Evolutionary conservation across 1,140 invertebrate genomes (phyloP).

Genomic region (Saccostrea glomerata): DNA sequence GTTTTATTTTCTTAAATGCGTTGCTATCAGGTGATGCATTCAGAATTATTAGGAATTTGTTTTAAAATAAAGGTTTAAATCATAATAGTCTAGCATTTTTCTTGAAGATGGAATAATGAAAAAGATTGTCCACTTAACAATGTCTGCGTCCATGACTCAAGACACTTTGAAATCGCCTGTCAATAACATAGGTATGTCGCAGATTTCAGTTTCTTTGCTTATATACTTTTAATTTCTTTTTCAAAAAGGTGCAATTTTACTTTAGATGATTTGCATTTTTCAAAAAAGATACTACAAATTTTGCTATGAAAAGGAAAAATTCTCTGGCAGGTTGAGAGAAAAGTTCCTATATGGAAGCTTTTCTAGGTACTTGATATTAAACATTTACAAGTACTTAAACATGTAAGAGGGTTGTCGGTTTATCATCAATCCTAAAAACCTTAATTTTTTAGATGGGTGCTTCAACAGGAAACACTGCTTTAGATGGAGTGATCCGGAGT

Average conservation of each 20-base stretch:
- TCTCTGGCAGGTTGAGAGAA: too few relatives aligned
- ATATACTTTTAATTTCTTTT: too few relatives aligned
- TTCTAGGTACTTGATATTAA: too few relatives aligned
- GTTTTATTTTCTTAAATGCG: too few relatives aligned
- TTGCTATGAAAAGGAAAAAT: too few relatives aligned
- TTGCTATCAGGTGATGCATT: too few relatives aligned
- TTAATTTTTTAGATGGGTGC: neutral
- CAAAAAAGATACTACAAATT: too few relatives aligned
- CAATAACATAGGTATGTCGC: neutral
- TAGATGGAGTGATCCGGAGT: slow-evolving; percentile 16
- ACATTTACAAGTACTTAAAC: too few relatives aligned
- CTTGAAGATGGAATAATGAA: slow-evolving; percentile 13
- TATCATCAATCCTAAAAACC: neutral
- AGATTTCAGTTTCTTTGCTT: neutral
- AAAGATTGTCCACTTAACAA: neutral
- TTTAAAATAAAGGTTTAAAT: neutral
- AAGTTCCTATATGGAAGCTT: too few relatives aligned
- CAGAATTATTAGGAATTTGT: neutral
- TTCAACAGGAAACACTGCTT: neutral
- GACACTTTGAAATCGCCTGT: neutral
- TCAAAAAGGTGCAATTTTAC: too few relatives aligned
- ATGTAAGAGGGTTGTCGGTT: neutral
- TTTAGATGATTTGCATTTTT: too few relatives aligned
- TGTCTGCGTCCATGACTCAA: neutral
- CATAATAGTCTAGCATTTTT: neutral